A percentile compares a stretch with the other conserved stretches of the same genome.
Conservation (phyloP, 2,113 vertebrate species). For the Acrocephalus arundinaceus region DNA sequence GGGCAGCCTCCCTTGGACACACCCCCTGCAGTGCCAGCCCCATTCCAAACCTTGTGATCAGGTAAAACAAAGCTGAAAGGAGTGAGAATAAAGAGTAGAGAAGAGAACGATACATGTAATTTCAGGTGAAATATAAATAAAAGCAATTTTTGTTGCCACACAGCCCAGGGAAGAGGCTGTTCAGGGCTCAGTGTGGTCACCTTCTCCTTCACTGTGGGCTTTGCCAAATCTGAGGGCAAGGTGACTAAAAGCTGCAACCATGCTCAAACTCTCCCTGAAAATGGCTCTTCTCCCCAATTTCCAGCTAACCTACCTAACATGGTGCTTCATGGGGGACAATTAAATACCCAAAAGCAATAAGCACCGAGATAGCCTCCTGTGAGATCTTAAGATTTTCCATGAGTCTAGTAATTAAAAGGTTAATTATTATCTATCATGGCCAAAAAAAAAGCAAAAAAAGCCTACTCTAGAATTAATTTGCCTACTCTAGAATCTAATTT, state of each 20-base stretch:
- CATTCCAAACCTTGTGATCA: background rate
- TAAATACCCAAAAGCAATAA: background rate
- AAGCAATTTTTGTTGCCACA: rapidly evolving
- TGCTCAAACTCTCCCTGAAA: background rate
- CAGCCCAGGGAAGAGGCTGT: background rate
- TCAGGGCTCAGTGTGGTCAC: background rate
- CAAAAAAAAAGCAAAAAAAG: background rate
- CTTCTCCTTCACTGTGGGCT: rapidly evolving
- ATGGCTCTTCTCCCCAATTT: background rate
- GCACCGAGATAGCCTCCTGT: background rate
- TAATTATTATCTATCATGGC: background rate
- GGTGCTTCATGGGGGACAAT: background rate
- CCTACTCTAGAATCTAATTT: background rate
- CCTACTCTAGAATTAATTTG: background rate
- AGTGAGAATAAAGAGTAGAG: background rate
- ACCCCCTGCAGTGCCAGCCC: background rate
- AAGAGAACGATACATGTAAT: background rate
- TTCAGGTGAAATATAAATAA: background rate
- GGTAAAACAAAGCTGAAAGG: background rate
- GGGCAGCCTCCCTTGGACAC: background rate
- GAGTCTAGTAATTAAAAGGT: background rate
- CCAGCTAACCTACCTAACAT: background rate
- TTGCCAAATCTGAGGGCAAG: background rate
- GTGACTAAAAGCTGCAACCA: background rate
- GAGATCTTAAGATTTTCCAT: background rate